phyloP scores from a whole-genome alignment of 2,888 invertebrate species.

The Panzeria rudis region DNA sequence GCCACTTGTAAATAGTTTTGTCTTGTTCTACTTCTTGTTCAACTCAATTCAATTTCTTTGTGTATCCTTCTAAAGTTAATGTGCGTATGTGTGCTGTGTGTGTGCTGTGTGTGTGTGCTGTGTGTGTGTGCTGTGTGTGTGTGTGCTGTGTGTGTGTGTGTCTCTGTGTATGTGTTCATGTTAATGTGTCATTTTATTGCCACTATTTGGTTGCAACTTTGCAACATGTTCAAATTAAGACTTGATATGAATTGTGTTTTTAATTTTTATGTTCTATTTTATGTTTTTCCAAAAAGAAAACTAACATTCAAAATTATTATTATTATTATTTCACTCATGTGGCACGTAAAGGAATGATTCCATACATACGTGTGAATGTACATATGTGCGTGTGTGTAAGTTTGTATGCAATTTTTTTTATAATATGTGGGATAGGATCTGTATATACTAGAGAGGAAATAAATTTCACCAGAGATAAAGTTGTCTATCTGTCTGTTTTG shows the following conservation, averaged over 20 bases:
- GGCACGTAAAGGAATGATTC: constrained; percentile 6
- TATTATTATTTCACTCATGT: constrained; percentile 49
- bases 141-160: constrained; percentile 2
- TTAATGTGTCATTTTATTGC: constrained; percentile 59
- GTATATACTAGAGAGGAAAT: background rate
- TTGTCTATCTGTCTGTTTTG: constrained; percentile 31
- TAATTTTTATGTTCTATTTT: constrained; percentile 64
- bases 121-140: background rate
- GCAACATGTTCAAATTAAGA: constrained; percentile 58
- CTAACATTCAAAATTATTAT: constrained; percentile 45
- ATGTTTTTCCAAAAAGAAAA: constrained; percentile 31
- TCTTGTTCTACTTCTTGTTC: constrained; percentile 29
- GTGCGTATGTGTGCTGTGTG: background rate
- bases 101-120: background rate
- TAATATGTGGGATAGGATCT: background rate
- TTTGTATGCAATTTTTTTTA: background rate
- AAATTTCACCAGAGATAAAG: constrained; percentile 48
- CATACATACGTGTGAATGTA: background rate
- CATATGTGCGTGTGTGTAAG: background rate
- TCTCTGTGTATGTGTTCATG: background rate
- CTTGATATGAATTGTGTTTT: constrained; percentile 61
- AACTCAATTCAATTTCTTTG: constrained; percentile 24
- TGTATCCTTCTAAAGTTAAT: background rate
- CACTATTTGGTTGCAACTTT: constrained; percentile 59
- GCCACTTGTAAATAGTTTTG: constrained; percentile 50